Evolutionary conservation across 2,888 invertebrate genomes (phyloP).

Genomic region (Sesia bembeciformis): DNA sequence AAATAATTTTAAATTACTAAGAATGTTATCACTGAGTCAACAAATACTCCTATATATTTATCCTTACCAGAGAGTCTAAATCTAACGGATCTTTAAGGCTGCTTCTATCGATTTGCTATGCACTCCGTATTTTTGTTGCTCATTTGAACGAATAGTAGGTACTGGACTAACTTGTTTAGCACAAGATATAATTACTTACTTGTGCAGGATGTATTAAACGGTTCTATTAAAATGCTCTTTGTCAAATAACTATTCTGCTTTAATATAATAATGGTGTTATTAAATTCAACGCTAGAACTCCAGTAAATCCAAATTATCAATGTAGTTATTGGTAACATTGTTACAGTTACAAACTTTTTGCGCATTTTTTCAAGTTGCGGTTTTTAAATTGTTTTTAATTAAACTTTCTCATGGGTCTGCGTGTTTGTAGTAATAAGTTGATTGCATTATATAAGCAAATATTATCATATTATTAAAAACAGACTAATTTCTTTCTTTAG

Average conservation of each 20-base stretch:
- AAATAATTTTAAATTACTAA: no score
- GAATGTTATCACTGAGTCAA: no score
- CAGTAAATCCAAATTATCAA: constrained; percentile 43
- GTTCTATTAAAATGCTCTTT: constrained; percentile 23
- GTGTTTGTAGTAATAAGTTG: no score
- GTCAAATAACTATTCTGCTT: constrained; percentile 22
- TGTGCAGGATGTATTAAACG: constrained; percentile 24
- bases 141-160: not conserved
- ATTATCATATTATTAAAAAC: no score
- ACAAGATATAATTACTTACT: constrained; percentile 20
- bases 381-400: not conserved
- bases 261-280: constrained; percentile 23
- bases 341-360: constrained; percentile 16
- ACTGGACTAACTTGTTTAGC: not conserved
- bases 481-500: no score
- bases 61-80: no score
- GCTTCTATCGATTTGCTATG: no score
- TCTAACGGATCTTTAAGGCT: no score
- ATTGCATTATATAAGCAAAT: no score
- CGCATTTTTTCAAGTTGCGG: constrained; percentile 14
- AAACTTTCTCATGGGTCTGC: not conserved
- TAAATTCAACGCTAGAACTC: constrained; percentile 31
- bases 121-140: no score
- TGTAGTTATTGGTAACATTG: constrained; percentile 21
- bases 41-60: no score